Conservation (phyloP, 1,140 invertebrate genomes). For the Pararge aegeria region DNA sequence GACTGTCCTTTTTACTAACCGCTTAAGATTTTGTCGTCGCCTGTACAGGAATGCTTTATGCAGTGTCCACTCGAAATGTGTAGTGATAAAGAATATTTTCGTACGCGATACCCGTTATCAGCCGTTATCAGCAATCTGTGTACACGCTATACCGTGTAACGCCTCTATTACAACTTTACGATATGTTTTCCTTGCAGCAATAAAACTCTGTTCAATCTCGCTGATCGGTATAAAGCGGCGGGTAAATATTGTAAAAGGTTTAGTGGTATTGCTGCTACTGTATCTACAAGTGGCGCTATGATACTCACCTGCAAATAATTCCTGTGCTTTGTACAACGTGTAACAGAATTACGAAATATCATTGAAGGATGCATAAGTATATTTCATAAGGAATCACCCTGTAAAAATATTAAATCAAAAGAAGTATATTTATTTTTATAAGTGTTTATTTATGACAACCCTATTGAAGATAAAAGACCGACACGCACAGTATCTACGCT, state of each 20-base stretch:
- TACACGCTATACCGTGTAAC: slow-evolving; percentile 48
- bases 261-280: slow-evolving; percentile 1
- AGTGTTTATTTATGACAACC: too few relatives aligned
- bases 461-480: too few relatives aligned
- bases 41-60: slow-evolving; percentile 8
- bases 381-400: too few relatives aligned
- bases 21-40: too few relatives aligned
- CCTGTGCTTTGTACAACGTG: too few relatives aligned
- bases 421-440: too few relatives aligned
- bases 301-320: too few relatives aligned
- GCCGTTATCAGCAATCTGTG: slow-evolving; percentile 26
- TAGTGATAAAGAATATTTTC: slow-evolving; percentile 37
- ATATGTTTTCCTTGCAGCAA: slow-evolving; percentile 21
- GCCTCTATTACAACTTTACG: slow-evolving; percentile 47
- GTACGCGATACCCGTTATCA: slow-evolving; percentile 46
- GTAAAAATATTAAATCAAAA: too few relatives aligned
- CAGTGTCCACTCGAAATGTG: slow-evolving; percentile 3
- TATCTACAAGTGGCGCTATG: background rate
- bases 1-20: too few relatives aligned
- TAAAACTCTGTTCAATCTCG: slow-evolving; percentile 16
- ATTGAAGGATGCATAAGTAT: too few relatives aligned
- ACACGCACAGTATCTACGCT: too few relatives aligned
- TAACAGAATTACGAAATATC: too few relatives aligned
- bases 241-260: slow-evolving; percentile 15
- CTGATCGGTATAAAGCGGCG: slow-evolving; percentile 8